Evolutionary conservation across 2,797 vertebrate genomes (phyloP), one percentile per base, ranked within the genome.

Genomic region (Austrolebias charrua): DNA sequence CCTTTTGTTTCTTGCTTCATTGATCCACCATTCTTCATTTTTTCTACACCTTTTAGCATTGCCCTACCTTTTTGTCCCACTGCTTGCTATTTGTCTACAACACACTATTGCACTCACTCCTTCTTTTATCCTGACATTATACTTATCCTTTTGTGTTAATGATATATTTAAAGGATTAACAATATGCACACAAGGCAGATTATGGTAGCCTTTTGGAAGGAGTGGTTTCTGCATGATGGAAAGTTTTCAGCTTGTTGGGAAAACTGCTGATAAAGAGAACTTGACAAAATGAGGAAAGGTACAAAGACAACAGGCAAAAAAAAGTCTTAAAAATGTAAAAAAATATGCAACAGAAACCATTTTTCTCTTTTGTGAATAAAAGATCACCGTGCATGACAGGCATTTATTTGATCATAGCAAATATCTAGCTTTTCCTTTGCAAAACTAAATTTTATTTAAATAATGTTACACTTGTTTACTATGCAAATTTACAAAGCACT

Each of bases 151-250:
- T 79, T 81, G 78, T 62, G 79, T 60, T 75, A 79, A 60, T 83
- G 69, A 86, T 78, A 79, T 56, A 70, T 78, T 78, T 81, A 76
- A 76, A 63, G 74, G 71, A 70, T 84, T 81, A 72, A 69, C 71
- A 75, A 87, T 67, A 62, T 43, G 73, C 87, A 71, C 73, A 82
- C 75, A 65, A 73, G 75, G 75, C 77, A 69, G 82, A 87, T 84
- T 75, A 78, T 83, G 53, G 73, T 65, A 78, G 82, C 60, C 84
- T 69, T 82, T 75, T 38, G 82, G 70, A 75, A 76, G 70, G 55
- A 66, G 72, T 77, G 5, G 71, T 79, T 81, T 75, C 59, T 53
- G 66, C 52, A 14, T 71, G 73, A 78, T 80, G 76, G 83, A 88
- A 79, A 71, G 73, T 80, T 87, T 80, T 80, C 33, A 58, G 63